Base-by-base conservation (phyloP, 2,113 vertebrate species). In the Pantherophis guttatus region DNA sequence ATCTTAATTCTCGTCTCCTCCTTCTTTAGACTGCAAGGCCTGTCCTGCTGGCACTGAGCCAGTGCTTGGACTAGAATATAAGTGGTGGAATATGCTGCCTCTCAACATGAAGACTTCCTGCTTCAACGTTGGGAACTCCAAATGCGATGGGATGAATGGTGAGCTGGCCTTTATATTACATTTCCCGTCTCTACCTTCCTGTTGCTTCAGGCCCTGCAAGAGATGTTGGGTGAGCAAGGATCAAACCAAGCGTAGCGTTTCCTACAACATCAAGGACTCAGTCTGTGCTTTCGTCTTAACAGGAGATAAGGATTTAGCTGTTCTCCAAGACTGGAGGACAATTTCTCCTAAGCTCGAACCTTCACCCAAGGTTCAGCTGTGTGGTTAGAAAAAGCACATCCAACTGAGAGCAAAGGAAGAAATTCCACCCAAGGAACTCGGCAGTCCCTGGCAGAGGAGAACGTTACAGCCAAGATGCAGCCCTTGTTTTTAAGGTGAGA, bases 81-180 rank as follows among this genome's bases (percentile, higher is more conserved):
- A 99, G 96, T 99, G 99, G 99, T 99, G 99, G 99, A 99, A 99
- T 88, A 96, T 98, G 70, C 97, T 99, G 87, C 99, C 99, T 26
- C 91, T 95, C 89, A 99, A 99, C 96, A 99, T 99, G 98, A 99
- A 99, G 97, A 99, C 99, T 0, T 99, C 99, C 90, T 99, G 99
- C 96, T 99, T 99, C 97, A 99, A 99, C 48, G 99, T 99, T 1
- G 99, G 98, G 92, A 99, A 99, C 97, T 98, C 98, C 0, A 99
- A 99, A 94, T 99, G 99, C 15, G 99, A 99, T 48, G 98, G 96
- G 91, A 99, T 99, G 99, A 99, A 99, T 0, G 99, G 99, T 99
- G 96, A 98, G 98, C 86, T 95, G 24, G 53, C 33, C 10, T 57
- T 90, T 13, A 54, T 21, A 54, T 19, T 2, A 5, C 5, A 1